Evolutionary conservation across 2,113 vertebrate genomes (phyloP).

Genomic region (Dicentrarchus labrax): DNA sequence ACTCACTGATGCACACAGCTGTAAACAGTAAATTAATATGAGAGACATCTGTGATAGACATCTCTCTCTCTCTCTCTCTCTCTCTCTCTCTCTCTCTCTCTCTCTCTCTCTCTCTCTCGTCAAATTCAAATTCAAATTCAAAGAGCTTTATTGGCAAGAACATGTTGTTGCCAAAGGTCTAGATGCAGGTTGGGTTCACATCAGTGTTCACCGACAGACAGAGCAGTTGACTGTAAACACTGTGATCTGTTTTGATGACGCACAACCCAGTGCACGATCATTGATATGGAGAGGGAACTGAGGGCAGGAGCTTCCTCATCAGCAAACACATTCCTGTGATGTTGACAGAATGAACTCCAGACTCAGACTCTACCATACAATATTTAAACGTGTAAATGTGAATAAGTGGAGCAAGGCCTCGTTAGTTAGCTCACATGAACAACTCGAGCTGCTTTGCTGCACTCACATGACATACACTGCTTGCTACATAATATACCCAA

Average conservation of each 20-base stretch:
- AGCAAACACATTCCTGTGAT: constrained; percentile 53
- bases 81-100: constrained; percentile 1
- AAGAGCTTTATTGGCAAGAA: too few relatives aligned
- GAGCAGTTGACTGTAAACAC: constrained; percentile 75
- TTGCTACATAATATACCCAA: not conserved
- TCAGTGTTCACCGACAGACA: constrained; percentile 46
- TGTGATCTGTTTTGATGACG: constrained; percentile 76
- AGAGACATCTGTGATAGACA: not conserved
- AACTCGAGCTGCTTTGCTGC: not conserved
- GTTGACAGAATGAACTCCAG: constrained; percentile 36
- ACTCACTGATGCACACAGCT: not conserved
- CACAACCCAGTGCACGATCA: constrained; percentile 58
- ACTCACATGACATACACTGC: not conserved
- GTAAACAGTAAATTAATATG: constrained; percentile 17
- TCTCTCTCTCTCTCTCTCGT: not conserved
- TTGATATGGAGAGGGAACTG: constrained; percentile 66
- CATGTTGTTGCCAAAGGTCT: not conserved
- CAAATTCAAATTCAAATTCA: not conserved
- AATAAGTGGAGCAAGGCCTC: constrained; percentile 17
- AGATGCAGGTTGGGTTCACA: constrained; percentile 51
- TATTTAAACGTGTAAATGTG: constrained; percentile 1
- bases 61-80: not conserved
- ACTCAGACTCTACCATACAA: not conserved
- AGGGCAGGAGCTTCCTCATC: constrained; percentile 64
- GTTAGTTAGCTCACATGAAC: not conserved